Evolutionary conservation across 2,797 vertebrate species (phyloP), one percentile per base, ranked within the genome.

Genomic region (Melanogrammus aeglefinus): DNA sequence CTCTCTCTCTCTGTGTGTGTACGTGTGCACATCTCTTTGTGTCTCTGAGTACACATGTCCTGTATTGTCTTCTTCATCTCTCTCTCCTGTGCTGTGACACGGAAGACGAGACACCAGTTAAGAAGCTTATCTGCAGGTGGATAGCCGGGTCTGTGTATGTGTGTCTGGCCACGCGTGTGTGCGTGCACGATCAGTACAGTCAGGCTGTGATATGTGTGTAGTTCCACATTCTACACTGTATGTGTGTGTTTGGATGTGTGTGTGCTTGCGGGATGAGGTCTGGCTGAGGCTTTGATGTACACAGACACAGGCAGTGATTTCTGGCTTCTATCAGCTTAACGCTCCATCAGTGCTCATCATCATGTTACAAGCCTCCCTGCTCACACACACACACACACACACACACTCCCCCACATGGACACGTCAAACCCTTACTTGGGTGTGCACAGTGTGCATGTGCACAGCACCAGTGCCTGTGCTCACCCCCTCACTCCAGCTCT

Each of bases 101-200:
- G 84, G 86, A 92, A 87, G 89, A 91, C 84, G 83, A 90, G 84
- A 90, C 87, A 88, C 79, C 73, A 74, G 85, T 86, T 91, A 91
- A 92, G 90, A 79, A 88, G 88, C 88, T 92, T 92, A 90, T 90
- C 88, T 90, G 81, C 85, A 78, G 83, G 75, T 84, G 80, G 81
- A 85, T 92, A 90, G 91, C 90, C 89, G 88, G 12, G 69, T 71
- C 8, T 33, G 29, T 33, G 35, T 72, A 4, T 36, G 31, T 33
- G 29, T 33, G 24, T 27, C 7, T 72, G 31, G n/a, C n/a, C 73
- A 3, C 1, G 12, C 14, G 18, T 72, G 8, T 72, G 31, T 18
- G 31, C 14, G 6, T 33, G 35, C 79, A 80, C 83, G 80, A 76
- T 73, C 72, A 47, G 27, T 39, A 29, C 39, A 29, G 73, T 51